A percentile compares a stretch with the other conserved stretches of the same genome.
Conservation (phyloP, 2,113 vertebrate genomes). For the Hepsetus odoe region DNA sequence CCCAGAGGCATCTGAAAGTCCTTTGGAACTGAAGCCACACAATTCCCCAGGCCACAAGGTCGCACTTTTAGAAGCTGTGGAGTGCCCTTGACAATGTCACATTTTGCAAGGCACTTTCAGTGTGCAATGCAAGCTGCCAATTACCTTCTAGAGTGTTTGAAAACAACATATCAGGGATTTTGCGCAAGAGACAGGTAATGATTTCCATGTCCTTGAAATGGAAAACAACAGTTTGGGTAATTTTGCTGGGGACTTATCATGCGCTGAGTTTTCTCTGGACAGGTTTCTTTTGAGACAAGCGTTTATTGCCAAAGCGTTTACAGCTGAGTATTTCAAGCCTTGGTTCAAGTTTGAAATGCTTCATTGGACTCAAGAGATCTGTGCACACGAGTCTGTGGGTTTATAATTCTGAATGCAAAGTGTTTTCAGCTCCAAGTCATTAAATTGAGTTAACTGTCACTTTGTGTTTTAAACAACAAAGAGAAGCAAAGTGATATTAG, state of each 20-base stretch:
- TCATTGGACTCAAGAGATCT: not conserved
- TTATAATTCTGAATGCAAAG: not conserved
- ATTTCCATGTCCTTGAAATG: slow-evolving; percentile 39
- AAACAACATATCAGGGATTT: slow-evolving; percentile 24
- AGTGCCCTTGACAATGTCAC: slow-evolving; percentile 22
- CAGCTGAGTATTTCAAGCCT: slow-evolving; percentile 5
- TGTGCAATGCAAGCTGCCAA: slow-evolving; percentile 31
- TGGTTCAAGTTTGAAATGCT: not conserved
- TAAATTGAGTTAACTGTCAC: not conserved
- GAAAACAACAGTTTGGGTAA: slow-evolving; percentile 39
- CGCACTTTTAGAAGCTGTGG: not conserved
- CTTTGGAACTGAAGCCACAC: not conserved
- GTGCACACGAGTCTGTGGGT: too few relatives aligned
- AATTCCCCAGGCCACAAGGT: not conserved
- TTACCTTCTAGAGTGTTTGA: slow-evolving; percentile 30
- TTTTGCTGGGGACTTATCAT: slow-evolving; percentile 13
- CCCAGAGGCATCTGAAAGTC: not conserved
- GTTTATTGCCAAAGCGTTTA: slow-evolving; percentile 2
- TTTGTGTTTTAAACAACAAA: not conserved
- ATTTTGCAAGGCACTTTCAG: slow-evolving; percentile 2
- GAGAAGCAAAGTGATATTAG: not conserved
- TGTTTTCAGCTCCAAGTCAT: not conserved
- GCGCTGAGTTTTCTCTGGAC: slow-evolving; percentile 31
- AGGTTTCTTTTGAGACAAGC: slow-evolving; percentile 22
- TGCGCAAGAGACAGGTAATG: slow-evolving; percentile 27